These are phyloP conservation scores for Salticus scenicus DNA, from an alignment of 2,888 invertebrate species.

Conservation along the genomic window DNA sequence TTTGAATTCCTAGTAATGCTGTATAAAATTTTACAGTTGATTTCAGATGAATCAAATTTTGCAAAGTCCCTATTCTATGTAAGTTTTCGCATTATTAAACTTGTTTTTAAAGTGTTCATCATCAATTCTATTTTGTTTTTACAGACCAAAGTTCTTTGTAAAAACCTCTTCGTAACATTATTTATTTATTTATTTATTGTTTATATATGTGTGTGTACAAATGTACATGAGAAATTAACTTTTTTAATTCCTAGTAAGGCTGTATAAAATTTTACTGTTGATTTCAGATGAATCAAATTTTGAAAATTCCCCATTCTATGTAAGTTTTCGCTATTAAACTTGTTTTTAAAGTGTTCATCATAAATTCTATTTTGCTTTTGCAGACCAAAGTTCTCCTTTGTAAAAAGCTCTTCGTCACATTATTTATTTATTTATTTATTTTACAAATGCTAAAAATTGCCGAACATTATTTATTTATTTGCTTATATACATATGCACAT, in stretches of 20 bases:
- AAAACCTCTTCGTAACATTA: too few species aligned
- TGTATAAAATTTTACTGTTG: conserved; percentile 38
- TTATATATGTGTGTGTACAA: too few species aligned
- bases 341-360: conserved; percentile 58
- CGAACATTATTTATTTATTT: too few species aligned
- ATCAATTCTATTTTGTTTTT: too few species aligned
- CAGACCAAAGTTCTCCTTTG: too few species aligned
- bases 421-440: too few species aligned
- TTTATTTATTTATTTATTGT: too few species aligned
- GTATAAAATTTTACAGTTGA: conserved; percentile 39
- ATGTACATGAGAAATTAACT: conserved; percentile 23
- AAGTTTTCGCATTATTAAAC: conserved; percentile 53
- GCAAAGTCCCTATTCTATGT: conserved; percentile 58
- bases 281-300: conserved; percentile 54
- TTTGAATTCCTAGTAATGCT: conserved; percentile 59
- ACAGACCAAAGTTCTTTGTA: too few species aligned
- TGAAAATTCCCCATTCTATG: conserved; percentile 55
- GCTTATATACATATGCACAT: too few species aligned
- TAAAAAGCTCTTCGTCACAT: too few species aligned
- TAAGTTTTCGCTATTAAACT: conserved; percentile 56
- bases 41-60: conserved; percentile 54
- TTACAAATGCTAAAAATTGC: too few species aligned
- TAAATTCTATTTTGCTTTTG: too few species aligned
- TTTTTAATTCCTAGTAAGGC: conserved; percentile 59
- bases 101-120: conserved; percentile 59